Evolutionary conservation across 1,140 invertebrate species (phyloP).

Genomic region (Zophobas morio): DNA sequence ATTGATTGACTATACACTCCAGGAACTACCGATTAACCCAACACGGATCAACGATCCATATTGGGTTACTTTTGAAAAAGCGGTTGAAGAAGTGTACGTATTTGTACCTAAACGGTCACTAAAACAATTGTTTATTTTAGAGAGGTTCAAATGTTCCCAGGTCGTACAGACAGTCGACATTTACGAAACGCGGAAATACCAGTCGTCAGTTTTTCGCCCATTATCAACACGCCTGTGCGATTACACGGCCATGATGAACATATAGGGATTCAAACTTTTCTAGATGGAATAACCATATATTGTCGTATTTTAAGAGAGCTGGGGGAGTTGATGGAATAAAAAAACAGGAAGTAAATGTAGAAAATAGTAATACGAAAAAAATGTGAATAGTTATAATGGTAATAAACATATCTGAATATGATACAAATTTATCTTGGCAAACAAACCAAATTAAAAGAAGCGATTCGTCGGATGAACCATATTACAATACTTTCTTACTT

Average conservation of each 20-base stretch:
- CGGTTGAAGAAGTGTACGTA: constrained; percentile 71
- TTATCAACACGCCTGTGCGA: constrained; percentile 80
- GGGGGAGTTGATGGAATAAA: no score
- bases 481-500: no score
- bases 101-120: background rate
- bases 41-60: constrained; percentile 78
- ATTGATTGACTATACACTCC: constrained; percentile 79
- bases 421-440: no score
- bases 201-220: constrained; percentile 86
- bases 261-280: constrained; percentile 78
- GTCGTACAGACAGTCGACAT: constrained; percentile 84
- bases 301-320: constrained; percentile 70
- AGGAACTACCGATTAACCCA: constrained; percentile 76
- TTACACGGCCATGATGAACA: constrained; percentile 88
- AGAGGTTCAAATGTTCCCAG: constrained; percentile 82
- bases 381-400: no score
- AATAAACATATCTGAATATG: no score
- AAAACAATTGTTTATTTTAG: constrained; percentile 67
- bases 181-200: constrained; percentile 77
- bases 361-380: no score
- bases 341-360: no score
- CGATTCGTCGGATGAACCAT: no score
- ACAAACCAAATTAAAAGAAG: no score
- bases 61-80: constrained; percentile 86
- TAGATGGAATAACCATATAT: constrained; percentile 82